Percentiles rank a stretch among this genome's conserved stretches.
These are phyloP conservation scores for Drosophila kanapiae DNA, from an alignment of 1,140 invertebrate species.

Conservation along the genomic window DNA sequence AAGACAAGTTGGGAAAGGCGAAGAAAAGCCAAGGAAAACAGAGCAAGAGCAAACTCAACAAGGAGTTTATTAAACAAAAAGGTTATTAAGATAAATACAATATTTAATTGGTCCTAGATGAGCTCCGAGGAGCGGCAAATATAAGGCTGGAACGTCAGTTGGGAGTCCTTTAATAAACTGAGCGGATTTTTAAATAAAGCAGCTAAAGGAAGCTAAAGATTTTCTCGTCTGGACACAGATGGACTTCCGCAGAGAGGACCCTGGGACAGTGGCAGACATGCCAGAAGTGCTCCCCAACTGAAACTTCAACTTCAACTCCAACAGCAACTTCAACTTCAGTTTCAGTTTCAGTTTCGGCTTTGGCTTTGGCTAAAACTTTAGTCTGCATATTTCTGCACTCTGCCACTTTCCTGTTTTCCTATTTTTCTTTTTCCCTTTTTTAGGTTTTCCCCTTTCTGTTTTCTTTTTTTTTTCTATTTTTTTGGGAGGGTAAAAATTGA, in stretches of 20 bases:
- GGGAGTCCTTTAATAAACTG: conserved; percentile 15
- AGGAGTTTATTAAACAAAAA: conserved; percentile 56
- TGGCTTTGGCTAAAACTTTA: conserved; percentile 32
- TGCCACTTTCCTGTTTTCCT: conserved; percentile 16
- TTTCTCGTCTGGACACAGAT: conserved; percentile 22
- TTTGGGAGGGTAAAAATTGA: conserved; percentile 31
- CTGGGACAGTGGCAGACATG: conserved; percentile 5
- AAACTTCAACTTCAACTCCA: conserved; percentile 1
- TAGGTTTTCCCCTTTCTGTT: not conserved
- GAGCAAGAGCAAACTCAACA: conserved; percentile 10
- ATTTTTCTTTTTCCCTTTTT: not conserved
- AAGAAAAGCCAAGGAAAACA: conserved; percentile 2
- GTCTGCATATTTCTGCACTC: conserved; percentile 37
- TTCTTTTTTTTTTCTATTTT: not conserved
- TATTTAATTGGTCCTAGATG: conserved; percentile 42
- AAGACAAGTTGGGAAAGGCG: not conserved
- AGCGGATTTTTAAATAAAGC: conserved; percentile 2
- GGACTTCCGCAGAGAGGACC: not conserved
- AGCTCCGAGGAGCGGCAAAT: too few species aligned
- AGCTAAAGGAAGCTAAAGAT: conserved; percentile 13
- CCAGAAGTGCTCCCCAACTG: conserved; percentile 1
- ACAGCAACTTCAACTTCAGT: conserved; percentile 18
- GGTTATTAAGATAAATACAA: conserved; percentile 54
- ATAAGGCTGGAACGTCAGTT: not conserved
- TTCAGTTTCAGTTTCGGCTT: conserved; percentile 24